Base-by-base conservation (phyloP, 2,888 invertebrate genomes). In the Hirtodrosophila trivittata region DNA sequence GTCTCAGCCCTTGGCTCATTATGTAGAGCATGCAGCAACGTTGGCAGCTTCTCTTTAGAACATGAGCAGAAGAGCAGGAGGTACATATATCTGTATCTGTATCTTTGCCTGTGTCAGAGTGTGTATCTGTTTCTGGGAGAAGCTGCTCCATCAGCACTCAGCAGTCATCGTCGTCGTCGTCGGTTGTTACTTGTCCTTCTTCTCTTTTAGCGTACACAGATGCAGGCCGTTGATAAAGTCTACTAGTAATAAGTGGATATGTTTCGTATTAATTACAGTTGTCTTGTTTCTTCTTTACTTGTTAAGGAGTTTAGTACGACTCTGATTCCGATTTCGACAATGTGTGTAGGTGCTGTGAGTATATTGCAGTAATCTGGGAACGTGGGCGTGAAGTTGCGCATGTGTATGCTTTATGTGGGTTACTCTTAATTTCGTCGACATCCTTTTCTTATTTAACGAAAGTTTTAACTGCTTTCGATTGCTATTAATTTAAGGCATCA, bases 211-310 rank as follows among this genome's bases (percentile, higher is more conserved):
- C 58, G 37, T 6, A 55, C 33, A 32, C 43, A 75, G 72, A 72
- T 75, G 54, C 64, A 51, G 39, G 46, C 59, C 59, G 59, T 68
- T 70, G 73, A 76, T 80, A 66, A 76, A 80, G 64, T 54, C 55
- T 57, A 55, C 54, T 65, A 60, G 75, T 81, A 75, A 77, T 77
- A 75, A 77, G 70, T 70, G 52, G 67, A 81, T 81, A 77, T 81
- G 75, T 67, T 77, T 70, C 71, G 63, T 66, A 77, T 77, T 77
- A 77, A 77, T 77, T 77, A 81, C 65, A 77, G 66, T 59, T 78
- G 51, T 62, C 41, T 57, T 65, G 55, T 55, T 28, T 28, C 26
- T 32, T 32, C 14, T 49, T 25, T 41, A 33, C 52, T 58, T 56
- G 58, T 66, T 67, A 74, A 75, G 69, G 58, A 76, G 66, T 51